A percentile compares a stretch with the other conserved stretches of the same genome.
Conservation (phyloP, 1,140 invertebrate genomes). For the Magallana gigas region DNA sequence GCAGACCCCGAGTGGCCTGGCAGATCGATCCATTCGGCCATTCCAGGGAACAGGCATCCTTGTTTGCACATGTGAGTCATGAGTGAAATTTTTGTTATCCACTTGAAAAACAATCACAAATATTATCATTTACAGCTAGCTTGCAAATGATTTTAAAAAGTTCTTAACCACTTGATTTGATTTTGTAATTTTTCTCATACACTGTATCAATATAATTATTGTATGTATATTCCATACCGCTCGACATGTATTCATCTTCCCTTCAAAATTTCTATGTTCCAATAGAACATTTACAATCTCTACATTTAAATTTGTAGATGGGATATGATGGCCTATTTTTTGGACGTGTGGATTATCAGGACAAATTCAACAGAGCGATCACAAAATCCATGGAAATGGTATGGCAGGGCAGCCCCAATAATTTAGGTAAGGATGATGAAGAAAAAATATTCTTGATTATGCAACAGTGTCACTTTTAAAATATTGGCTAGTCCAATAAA, state of each 20-base stretch:
- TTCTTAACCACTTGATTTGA: no score
- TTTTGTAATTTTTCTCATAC: no score
- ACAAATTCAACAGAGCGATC: conserved; percentile 85
- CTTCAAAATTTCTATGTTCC: no score
- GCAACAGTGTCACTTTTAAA: no score
- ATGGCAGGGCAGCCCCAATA: conserved; percentile 85
- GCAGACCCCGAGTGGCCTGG: conserved; percentile 90
- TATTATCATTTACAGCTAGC: no score
- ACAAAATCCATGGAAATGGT: conserved; percentile 89
- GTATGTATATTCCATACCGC: no score
- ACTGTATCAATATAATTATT: no score
- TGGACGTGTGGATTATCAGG: conserved; percentile 92
- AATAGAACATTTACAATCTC: no score
- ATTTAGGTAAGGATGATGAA: conserved; percentile 68
- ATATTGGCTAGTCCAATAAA: background rate
- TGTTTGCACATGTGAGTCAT: conserved; percentile 81
- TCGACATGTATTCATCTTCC: no score
- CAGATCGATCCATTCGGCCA: conserved; percentile 97
- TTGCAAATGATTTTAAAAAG: no score
- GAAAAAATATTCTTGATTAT: no score
- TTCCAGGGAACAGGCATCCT: conserved; percentile 90
- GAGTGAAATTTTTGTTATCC: background rate
- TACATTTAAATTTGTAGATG: conserved; percentile 63
- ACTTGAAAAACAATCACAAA: background rate
- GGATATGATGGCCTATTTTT: conserved; percentile 91